Evolutionary conservation across 2,113 vertebrate genomes (phyloP).

Genomic region (Melanotaenia duboulayi): DNA sequence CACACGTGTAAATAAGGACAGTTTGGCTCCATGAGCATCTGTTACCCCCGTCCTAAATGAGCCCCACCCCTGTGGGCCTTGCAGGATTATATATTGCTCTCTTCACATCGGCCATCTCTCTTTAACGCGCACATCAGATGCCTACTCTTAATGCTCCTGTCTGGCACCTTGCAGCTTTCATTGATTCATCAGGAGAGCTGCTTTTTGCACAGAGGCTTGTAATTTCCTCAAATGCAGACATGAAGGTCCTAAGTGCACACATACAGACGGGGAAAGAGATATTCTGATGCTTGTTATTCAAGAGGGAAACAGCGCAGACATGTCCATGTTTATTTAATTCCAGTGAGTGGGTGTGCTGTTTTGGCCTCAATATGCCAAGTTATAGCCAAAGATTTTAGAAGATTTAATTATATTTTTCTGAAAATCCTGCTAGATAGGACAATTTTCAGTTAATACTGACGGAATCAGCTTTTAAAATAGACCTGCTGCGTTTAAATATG

Average conservation of each 20-base stretch:
- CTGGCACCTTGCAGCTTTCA: slow-evolving; percentile 39
- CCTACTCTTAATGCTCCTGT: slow-evolving; percentile 9
- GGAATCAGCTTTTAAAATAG: neutral
- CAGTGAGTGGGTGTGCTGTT: neutral
- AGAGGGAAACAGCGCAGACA: slow-evolving; percentile 13
- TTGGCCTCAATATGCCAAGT: slow-evolving; percentile 17
- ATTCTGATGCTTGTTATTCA: slow-evolving; percentile 39
- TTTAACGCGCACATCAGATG: slow-evolving; percentile 5
- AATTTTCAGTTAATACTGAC: neutral
- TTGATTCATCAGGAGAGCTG: slow-evolving; percentile 51
- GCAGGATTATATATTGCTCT: slow-evolving; percentile 20
- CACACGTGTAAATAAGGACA: slow-evolving; percentile 14
- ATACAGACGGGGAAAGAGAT: neutral
- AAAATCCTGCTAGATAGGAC: neutral
- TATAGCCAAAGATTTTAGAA: neutral
- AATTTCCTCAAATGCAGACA: slow-evolving; percentile 14
- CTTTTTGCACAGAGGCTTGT: neutral
- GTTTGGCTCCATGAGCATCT: slow-evolving; percentile 49
- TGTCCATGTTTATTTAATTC: slow-evolving; percentile 62
- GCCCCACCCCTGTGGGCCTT: slow-evolving; percentile 62
- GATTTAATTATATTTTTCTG: neutral
- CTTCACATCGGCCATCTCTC: slow-evolving; percentile 2
- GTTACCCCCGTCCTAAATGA: slow-evolving; percentile 20
- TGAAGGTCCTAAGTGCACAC: slow-evolving; percentile 17
- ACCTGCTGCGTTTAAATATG: slow-evolving; percentile 16